Evolutionary conservation across 1,140 invertebrate genomes (phyloP).

Genomic region (Littorina saxatilis): DNA sequence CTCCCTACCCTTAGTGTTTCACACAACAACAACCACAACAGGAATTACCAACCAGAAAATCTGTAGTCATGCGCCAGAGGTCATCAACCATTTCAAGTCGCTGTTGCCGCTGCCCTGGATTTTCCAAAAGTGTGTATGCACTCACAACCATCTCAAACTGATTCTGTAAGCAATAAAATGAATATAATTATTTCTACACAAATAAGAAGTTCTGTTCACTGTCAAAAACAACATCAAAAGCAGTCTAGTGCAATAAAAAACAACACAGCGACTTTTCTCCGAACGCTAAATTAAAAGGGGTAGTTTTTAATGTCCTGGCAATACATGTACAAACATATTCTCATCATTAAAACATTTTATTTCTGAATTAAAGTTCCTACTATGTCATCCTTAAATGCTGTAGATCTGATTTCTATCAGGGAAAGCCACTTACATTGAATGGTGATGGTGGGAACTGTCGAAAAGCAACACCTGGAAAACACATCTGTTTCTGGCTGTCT

Average conservation of each 20-base stretch:
- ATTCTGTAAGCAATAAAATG: constrained; percentile 76
- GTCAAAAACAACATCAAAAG: constrained; percentile 38
- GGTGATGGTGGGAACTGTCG: constrained; percentile 88
- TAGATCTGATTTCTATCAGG: no score
- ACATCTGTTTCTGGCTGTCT: constrained; percentile 76
- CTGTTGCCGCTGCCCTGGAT: constrained; percentile 81
- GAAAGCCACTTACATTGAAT: constrained; percentile 77
- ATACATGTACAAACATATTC: background rate
- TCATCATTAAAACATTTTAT: constrained; percentile 25
- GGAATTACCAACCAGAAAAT: constrained; percentile 80
- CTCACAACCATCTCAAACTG: constrained; percentile 88
- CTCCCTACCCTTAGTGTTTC: no score
- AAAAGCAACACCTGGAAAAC: constrained; percentile 82
- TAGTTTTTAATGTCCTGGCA: background rate
- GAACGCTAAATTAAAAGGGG: no score
- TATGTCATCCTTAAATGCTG: no score
- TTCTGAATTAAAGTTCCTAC: no score
- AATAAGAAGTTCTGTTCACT: no score
- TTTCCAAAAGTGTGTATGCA: constrained; percentile 88
- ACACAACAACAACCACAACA: no score
- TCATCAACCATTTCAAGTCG: constrained; percentile 85
- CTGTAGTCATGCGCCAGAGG: constrained; percentile 90
- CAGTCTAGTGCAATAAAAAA: background rate
- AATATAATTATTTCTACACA: no score
- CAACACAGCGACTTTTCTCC: background rate